A percentile compares a stretch with the other conserved stretches of the same genome.
Conservation (phyloP, 2,888 invertebrate species). For the Metallyticus violacea region DNA sequence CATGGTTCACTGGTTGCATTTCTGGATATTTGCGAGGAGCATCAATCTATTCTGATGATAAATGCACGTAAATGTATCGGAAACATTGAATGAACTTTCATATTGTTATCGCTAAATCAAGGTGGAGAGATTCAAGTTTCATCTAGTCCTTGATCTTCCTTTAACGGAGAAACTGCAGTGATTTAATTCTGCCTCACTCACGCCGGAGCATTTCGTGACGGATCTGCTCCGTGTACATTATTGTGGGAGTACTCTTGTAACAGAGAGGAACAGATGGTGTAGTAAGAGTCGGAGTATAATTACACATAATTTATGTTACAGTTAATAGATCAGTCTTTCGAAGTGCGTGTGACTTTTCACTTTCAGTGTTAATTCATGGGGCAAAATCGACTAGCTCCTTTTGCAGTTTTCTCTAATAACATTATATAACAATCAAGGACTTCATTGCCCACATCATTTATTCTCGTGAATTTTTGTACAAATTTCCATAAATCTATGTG, state of each 20-base stretch:
- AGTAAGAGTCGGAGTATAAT: background rate
- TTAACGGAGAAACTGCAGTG: background rate
- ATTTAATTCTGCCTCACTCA: background rate
- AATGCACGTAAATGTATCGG: too few relatives aligned
- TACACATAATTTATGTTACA: background rate
- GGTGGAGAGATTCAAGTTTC: background rate
- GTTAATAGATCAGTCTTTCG: background rate
- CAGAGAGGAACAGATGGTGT: background rate
- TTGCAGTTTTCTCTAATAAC: too few relatives aligned
- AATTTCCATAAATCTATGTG: too few relatives aligned
- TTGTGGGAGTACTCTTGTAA: background rate
- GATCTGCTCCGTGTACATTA: background rate
- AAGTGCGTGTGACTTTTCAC: background rate
- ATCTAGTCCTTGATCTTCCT: background rate
- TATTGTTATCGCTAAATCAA: background rate
- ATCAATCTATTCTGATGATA: too few relatives aligned
- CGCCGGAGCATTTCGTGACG: background rate
- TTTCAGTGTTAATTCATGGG: background rate
- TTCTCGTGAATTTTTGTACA: too few relatives aligned
- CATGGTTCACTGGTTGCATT: too few relatives aligned
- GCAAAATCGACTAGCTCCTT: too few relatives aligned
- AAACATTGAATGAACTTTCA: background rate
- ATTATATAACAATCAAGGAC: too few relatives aligned
- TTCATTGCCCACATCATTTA: too few relatives aligned
- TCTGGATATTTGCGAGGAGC: too few relatives aligned